Percentiles rank a stretch among this genome's conserved stretches.
These are phyloP conservation scores for Psylliodes chrysocephalus DNA, from an alignment of 2,888 invertebrate species.

Conservation along the genomic window DNA sequence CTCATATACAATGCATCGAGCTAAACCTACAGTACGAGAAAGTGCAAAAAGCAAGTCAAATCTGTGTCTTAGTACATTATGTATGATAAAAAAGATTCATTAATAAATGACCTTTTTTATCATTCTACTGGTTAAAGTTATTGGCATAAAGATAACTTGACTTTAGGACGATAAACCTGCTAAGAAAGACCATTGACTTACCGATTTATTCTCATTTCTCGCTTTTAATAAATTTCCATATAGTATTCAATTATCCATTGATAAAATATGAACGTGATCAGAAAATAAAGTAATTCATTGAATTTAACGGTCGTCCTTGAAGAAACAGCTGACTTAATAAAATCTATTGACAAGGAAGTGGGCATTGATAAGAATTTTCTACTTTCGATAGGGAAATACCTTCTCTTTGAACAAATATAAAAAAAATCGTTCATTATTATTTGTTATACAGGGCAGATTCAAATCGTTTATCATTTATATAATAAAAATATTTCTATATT, in stretches of 20 bases:
- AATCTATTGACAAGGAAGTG: conserved; percentile 32
- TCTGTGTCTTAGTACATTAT: no score
- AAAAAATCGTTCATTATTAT: conserved; percentile 18
- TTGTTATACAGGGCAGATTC: no score
- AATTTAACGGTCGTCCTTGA: conserved; percentile 49
- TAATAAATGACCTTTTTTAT: no score
- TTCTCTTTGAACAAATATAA: neutral
- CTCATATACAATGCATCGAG: no score
- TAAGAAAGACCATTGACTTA: neutral
- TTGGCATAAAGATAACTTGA: no score
- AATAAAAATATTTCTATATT: no score
- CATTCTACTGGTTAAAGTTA: no score
- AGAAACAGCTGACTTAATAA: conserved; percentile 48
- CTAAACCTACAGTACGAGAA: no score
- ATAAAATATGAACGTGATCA: conserved; percentile 30
- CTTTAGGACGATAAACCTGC: neutral
- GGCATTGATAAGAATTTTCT: conserved; percentile 27
- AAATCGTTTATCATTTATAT: no score
- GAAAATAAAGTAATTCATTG: conserved; percentile 36
- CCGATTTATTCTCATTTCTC: no score
- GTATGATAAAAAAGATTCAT: no score
- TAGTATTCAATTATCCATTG: neutral
- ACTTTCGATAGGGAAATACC: conserved; percentile 7
- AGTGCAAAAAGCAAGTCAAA: no score
- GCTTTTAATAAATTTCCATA: neutral